Evolutionary conservation across 2,888 invertebrate species (phyloP), one percentile per base, ranked within the genome.

Genomic region (Mythimna loreyi): DNA sequence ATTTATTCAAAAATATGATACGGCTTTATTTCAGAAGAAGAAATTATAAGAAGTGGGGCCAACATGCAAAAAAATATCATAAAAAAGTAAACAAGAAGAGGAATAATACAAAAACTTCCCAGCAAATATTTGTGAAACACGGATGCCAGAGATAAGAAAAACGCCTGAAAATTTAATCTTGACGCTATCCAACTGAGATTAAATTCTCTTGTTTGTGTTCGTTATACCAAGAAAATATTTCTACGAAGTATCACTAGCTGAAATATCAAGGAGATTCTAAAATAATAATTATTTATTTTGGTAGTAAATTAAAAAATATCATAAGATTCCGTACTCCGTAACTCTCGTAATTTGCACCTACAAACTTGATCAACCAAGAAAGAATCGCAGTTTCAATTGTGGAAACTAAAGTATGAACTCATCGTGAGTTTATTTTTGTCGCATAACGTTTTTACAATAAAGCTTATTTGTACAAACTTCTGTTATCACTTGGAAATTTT

Each of bases 81-180:
- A 43, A 63, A 53, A 45, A 57, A 49, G 55, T 58, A 57, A 64
- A 62, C 33, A 63, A 53, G 53, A 62, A 61, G 19, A 59, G 52
- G 61, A 72, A 78, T 66, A 70, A 69, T 33, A 78, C 66, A 82
- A 85, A 86, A 86, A 75, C 62, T 73, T 80, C 60, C 21, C 55
- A 72, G 78, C 85, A 89, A 90, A 91, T 90, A 88, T 90, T 89
- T 88, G 67, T 76, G 86, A 81, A 87, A 87, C 85, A 85, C 85
- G 82, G 86, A 89, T 83, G 78, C 80, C 82, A 71, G 85, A 81
- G 89, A 91, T 91, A 91, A 89, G 85, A 84, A 83, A 84, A 84
- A 84, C 81, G 85, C 83, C 86, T 84, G 84, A 89, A 91, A 90
- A 88, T 88, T 81, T 90, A 87, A 91, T 91, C 89, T 90, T 86